Evolutionary conservation across 2,888 invertebrate species (phyloP).

Genomic region (Parnassius orleans): DNA sequence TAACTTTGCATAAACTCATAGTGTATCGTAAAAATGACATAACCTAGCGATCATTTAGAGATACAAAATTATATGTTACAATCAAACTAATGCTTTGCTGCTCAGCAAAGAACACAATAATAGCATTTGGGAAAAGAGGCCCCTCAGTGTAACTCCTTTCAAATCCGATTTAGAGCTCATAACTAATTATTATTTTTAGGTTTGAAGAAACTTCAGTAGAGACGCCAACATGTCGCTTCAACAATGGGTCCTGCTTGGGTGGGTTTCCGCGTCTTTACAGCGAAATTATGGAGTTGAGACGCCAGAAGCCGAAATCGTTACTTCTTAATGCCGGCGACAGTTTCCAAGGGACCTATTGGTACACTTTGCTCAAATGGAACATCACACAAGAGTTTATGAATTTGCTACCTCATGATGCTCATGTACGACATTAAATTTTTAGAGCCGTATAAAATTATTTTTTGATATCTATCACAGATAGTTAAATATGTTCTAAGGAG

Average conservation of each 20-base stretch:
- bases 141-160: too few relatives aligned
- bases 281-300: conserved; percentile 71
- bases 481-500: too few relatives aligned
- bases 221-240: conserved; percentile 78
- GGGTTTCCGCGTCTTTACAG: conserved; percentile 84
- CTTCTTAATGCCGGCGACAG: conserved; percentile 91
- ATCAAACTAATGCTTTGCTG: too few relatives aligned
- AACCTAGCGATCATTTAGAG: too few relatives aligned
- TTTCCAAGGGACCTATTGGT: conserved; percentile 92
- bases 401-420: conserved; percentile 86
- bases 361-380: conserved; percentile 85
- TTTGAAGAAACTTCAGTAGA: conserved; percentile 81
- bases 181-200: conserved; percentile 51
- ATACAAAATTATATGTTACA: too few relatives aligned
- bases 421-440: conserved; percentile 73
- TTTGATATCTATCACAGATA: too few relatives aligned
- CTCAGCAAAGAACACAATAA: too few relatives aligned
- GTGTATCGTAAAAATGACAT: too few relatives aligned
- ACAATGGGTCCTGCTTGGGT: conserved; percentile 82
- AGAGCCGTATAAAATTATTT: too few relatives aligned
- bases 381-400: conserved; percentile 88
- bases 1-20: too few relatives aligned
- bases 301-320: conserved; percentile 80
- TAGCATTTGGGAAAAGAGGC: too few relatives aligned
- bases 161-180: not conserved